These are phyloP conservation scores for Zaprionus lineosus DNA, from an alignment of 2,888 invertebrate genomes.

Conservation along the genomic window DNA sequence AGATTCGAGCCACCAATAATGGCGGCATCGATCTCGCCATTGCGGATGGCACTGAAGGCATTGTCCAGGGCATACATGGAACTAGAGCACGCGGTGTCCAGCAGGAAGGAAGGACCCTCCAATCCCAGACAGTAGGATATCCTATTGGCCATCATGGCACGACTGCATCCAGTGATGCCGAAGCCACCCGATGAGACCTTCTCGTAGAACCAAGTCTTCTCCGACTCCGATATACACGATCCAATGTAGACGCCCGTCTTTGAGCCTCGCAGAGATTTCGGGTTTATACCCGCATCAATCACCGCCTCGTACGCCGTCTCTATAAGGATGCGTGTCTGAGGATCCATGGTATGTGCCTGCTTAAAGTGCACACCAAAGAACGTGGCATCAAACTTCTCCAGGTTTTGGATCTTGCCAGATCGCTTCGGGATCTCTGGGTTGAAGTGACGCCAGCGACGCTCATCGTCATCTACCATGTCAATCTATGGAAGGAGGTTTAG, in stretches of 20 bases:
- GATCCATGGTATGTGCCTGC: slow-evolving; percentile 90
- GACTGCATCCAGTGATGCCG: slow-evolving; percentile 88
- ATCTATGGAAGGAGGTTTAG: slow-evolving; percentile 82
- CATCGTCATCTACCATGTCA: slow-evolving; percentile 92
- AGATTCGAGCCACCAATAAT: slow-evolving; percentile 94
- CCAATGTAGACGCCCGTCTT: slow-evolving; percentile 90
- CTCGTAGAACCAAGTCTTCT: slow-evolving; percentile 88
- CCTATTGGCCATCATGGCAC: slow-evolving; percentile 95
- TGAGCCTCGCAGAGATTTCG: slow-evolving; percentile 86
- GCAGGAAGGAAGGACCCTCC: slow-evolving; percentile 93
- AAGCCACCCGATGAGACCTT: slow-evolving; percentile 84
- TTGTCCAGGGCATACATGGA: slow-evolving; percentile 93
- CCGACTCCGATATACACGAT: slow-evolving; percentile 88
- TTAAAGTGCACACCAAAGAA: slow-evolving; percentile 90
- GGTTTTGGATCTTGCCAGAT: slow-evolving; percentile 88
- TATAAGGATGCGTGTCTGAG: slow-evolving; percentile 89
- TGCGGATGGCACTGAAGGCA: slow-evolving; percentile 89
- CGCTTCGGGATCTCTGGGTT: slow-evolving; percentile 89
- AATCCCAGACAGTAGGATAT: slow-evolving; percentile 94
- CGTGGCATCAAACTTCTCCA: slow-evolving; percentile 89
- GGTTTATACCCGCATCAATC: slow-evolving; percentile 89
- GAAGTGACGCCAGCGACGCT: slow-evolving; percentile 89
- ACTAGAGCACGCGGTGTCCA: slow-evolving; percentile 98
- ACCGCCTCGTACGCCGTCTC: slow-evolving; percentile 91
- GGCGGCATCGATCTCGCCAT: slow-evolving; percentile 93